These are phyloP conservation scores for Porites evermanni DNA, from an alignment of 92 coral and sea anemone species.

Conservation along the genomic window DNA sequence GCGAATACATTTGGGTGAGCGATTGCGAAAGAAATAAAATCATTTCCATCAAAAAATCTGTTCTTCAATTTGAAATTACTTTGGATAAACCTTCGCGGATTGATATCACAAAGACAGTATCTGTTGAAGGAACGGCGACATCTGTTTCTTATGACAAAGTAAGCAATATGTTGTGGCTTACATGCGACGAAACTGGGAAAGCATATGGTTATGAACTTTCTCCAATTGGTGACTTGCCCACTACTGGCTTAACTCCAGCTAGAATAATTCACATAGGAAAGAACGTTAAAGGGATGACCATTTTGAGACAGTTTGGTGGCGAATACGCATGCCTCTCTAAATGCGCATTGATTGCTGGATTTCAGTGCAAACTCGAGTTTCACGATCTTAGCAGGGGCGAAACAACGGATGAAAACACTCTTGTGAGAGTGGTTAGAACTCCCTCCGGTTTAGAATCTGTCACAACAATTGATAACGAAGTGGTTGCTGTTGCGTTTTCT, in stretches of 20 bases:
- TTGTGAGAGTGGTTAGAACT: conserved; percentile 79
- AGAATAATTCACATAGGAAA: conserved; percentile 61
- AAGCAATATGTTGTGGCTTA: conserved; percentile 71
- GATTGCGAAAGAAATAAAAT: conserved; percentile 36
- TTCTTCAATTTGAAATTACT: too few species aligned
- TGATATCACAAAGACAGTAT: conserved; percentile 14
- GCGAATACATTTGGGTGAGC: conserved; percentile 71
- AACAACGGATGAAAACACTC: conserved; percentile 46
- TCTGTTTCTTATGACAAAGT: conserved; percentile 77
- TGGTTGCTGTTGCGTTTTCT: conserved; percentile 73
- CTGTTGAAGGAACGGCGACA: conserved; percentile 63
- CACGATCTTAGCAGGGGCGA: conserved; percentile 65
- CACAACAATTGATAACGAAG: conserved; percentile 61
- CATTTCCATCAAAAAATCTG: conserved; percentile 46
- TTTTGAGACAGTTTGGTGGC: conserved; percentile 68
- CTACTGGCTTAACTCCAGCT: conserved; percentile 11
- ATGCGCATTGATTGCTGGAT: conserved; percentile 75
- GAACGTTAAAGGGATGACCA: conserved; percentile 82
- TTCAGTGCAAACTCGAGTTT: conserved; percentile 83
- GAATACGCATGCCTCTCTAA: conserved; percentile 78
- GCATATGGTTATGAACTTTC: conserved; percentile 74
- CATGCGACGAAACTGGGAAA: conserved; percentile 54
- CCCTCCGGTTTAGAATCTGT: conserved; percentile 90
- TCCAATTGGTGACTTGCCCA: conserved; percentile 58
- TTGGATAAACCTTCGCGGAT: conserved; percentile 40